Percentiles rank a stretch among this genome's conserved stretches.
Evolutionary conservation across 35 echinoderm and acorn worm genomes (phyloP).

Genomic region (Ptychodera flava): DNA sequence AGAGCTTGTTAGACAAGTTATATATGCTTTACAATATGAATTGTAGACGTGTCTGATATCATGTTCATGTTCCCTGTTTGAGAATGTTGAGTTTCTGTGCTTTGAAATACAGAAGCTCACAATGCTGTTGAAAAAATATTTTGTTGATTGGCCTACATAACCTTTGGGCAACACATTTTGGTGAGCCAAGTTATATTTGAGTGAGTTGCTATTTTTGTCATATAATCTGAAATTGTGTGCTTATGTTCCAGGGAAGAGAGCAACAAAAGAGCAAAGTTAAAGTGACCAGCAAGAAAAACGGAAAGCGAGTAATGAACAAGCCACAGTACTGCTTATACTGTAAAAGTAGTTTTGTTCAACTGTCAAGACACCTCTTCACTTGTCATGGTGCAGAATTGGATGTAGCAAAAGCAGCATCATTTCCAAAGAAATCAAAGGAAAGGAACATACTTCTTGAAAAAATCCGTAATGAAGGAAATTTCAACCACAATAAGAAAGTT

Average conservation of each 20-base stretch:
- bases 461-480: neutral
- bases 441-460: neutral
- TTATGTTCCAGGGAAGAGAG: neutral
- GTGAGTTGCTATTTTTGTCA: too few species aligned
- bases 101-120: neutral
- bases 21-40: too few species aligned
- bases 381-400: neutral
- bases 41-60: too few species aligned
- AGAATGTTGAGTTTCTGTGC: neutral
- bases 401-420: too few species aligned
- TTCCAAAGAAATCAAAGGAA: neutral
- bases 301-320: too few species aligned
- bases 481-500: constrained; percentile 1
- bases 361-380: neutral
- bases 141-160: too few species aligned
- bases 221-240: neutral
- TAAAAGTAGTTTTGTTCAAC: neutral
- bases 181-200: too few species aligned
- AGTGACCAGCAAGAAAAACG: too few species aligned
- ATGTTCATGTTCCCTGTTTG: too few species aligned
- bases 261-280: too few species aligned
- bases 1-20: too few species aligned
- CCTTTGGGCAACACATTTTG: too few species aligned
- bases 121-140: neutral
- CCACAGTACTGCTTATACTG: neutral